Evolutionary conservation across 2,113 vertebrate species (phyloP).

Genomic region (Gambusia holbrooki): DNA sequence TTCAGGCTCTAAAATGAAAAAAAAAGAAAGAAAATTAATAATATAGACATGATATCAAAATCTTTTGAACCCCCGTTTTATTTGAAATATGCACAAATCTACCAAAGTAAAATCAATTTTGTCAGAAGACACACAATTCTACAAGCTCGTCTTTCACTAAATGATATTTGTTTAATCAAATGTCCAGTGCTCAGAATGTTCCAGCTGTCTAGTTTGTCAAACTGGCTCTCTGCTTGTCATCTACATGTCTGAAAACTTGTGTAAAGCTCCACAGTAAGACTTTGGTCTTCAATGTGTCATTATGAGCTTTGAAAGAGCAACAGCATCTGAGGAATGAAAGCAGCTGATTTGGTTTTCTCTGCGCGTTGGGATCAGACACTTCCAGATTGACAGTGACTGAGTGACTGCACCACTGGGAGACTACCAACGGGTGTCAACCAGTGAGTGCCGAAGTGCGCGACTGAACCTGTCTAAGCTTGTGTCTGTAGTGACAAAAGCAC

Average conservation of each 20-base stretch:
- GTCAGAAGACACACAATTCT: not conserved
- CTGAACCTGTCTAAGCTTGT: slow-evolving; percentile 49
- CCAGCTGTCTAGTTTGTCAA: slow-evolving; percentile 22
- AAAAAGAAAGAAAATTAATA: too few relatives aligned
- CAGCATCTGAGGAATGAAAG: slow-evolving; percentile 37
- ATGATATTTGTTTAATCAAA: slow-evolving; percentile 8
- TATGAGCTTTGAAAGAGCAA: slow-evolving; percentile 23
- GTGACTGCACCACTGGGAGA: slow-evolving; percentile 54
- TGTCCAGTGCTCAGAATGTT: not conserved
- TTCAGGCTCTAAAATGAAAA: not conserved
- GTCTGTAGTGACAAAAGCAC: slow-evolving; percentile 50
- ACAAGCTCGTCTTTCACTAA: not conserved
- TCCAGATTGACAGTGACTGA: slow-evolving; percentile 66
- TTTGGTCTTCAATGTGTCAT: slow-evolving; percentile 43
- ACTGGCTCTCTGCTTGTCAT: slow-evolving; percentile 17
- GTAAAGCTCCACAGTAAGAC: slow-evolving; percentile 20
- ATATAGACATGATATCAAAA: not conserved
- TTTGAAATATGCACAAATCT: not conserved
- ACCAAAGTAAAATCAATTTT: not conserved
- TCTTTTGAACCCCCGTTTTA: not conserved
- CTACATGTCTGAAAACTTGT: slow-evolving; percentile 26
- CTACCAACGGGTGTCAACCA: slow-evolving; percentile 52
- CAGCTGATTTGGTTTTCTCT: slow-evolving; percentile 42
- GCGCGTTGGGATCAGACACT: slow-evolving; percentile 40
- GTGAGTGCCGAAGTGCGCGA: slow-evolving; percentile 41